Base-by-base conservation (phyloP, 1,140 invertebrate genomes). In the Leptinotarsa defecta region DNA sequence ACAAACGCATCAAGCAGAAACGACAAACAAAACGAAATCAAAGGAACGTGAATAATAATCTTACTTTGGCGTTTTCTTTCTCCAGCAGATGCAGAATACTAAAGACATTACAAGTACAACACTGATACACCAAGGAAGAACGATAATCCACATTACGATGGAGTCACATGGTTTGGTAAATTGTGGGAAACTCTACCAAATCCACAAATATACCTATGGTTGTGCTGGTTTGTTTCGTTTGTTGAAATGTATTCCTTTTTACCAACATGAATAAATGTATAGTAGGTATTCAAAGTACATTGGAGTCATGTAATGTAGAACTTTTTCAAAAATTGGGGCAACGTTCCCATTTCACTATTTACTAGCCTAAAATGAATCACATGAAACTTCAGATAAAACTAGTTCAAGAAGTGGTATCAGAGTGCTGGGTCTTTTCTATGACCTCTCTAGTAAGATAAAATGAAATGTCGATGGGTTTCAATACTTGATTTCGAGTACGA, bases 21-120 rank as follows among this genome's bases (percentile, higher is more conserved):
- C 52, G 52, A n/a, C 48, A 71, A 13, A 74, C 4, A 76, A 73
- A 75, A 69, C 72, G 24, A 76, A 73, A 74, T 73, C 72, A 48
- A 72, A 63, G 20, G 20, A 52, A 24, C 43, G 63, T 22, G 17
- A 17, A 74, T 24, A 61, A 4, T 48, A 20, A 20, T 80, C 79
- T 83, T 82, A 82, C 82, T 84, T 81, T 65, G 81, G 77, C n/a
- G 75, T 77, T 79, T 83, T 81, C 67, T 80, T 78, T 73, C 81
- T 84, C 82, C 82, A 85, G 70, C 82, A 83, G 3, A 80, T 73
- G 48, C 81, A 83, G 13, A 84, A 80, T 67, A 78, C 74, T 22
- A 83, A 74, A 57, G 78, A 78, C 73, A 81, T 81, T 20, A 83
- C 77, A 67, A 83, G 74, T 24, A 77, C 73, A 72, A 83, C 57